These are phyloP conservation scores for Threskiornis aethiopicus DNA, from an alignment of 2,797 vertebrate species.

Conservation along the genomic window DNA sequence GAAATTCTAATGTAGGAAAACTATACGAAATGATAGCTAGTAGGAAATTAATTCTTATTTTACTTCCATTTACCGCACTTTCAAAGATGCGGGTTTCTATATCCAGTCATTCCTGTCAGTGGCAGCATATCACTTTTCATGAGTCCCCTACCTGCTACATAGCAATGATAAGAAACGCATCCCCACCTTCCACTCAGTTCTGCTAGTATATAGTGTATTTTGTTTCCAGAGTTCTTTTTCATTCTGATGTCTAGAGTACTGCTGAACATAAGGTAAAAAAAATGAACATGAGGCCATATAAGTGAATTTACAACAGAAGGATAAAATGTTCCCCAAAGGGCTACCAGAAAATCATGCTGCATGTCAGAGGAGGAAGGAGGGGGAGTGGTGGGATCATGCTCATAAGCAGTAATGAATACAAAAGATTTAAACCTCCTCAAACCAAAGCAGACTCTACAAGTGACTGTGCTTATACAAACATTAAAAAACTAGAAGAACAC, in stretches of 20 bases:
- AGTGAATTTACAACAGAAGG: not conserved
- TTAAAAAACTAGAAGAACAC: not conserved
- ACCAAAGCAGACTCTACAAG: not conserved
- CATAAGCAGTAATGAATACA: not conserved
- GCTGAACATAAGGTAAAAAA: not conserved
- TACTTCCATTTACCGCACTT: not conserved
- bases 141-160: not conserved
- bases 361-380: not conserved
- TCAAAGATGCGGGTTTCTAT: not conserved
- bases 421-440: not conserved
- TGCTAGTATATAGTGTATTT: not conserved
- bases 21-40: not conserved
- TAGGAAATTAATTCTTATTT: constrained; percentile 14
- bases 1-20: not conserved
- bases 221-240: not conserved
- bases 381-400: not conserved
- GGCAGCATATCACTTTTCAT: not conserved
- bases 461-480: not conserved
- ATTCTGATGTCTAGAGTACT: not conserved
- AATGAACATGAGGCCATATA: not conserved
- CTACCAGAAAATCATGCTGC: not conserved
- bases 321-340: not conserved
- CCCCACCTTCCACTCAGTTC: not conserved
- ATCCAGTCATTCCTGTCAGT: not conserved
- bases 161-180: not conserved